A percentile compares a stretch with the other conserved stretches of the same genome.
These are phyloP conservation scores for Acropora tenuis DNA, from an alignment of 64 coral and sea anemone species.

Conservation along the genomic window DNA sequence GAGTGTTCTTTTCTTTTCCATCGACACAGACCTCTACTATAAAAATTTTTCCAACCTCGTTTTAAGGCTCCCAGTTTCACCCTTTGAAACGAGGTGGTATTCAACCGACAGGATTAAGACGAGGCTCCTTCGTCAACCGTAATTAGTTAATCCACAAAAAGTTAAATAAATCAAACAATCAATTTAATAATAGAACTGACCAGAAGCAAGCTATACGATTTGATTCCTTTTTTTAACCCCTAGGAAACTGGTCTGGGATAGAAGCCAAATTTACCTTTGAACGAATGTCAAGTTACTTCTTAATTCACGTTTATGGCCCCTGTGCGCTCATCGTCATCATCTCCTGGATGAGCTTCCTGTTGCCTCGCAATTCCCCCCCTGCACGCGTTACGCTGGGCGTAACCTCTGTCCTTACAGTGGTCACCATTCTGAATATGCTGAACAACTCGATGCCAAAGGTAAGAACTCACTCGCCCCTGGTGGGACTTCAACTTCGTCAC, in stretches of 20 bases:
- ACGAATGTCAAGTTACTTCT: constrained; percentile 92
- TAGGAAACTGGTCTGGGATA: constrained; percentile 90
- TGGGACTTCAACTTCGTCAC: too few species aligned
- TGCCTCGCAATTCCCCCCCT: constrained; percentile 85
- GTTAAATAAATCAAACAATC: too few species aligned
- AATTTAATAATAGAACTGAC: too few species aligned
- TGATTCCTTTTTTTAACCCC: background rate
- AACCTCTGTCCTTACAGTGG: constrained; percentile 91
- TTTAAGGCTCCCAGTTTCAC: too few species aligned
- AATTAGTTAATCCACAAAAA: too few species aligned
- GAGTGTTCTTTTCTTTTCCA: too few species aligned
- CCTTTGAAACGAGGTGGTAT: too few species aligned
- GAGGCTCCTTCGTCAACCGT: too few species aligned
- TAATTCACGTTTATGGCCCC: constrained; percentile 97
- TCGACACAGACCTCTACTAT: too few species aligned
- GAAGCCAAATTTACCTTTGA: constrained; percentile 86
- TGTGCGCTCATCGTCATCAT: constrained; percentile 92
- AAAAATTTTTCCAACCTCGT: too few species aligned
- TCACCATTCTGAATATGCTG: constrained; percentile 93
- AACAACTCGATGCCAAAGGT: constrained; percentile 99
- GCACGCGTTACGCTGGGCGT: constrained; percentile 94
- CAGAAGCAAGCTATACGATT: background rate
- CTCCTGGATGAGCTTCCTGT: constrained; percentile 88
- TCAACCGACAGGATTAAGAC: too few species aligned
- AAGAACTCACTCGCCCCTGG: background rate